phyloP scores from a whole-genome alignment of 2,797 vertebrate genomes.

The Gymnodraco acuticeps region DNA sequence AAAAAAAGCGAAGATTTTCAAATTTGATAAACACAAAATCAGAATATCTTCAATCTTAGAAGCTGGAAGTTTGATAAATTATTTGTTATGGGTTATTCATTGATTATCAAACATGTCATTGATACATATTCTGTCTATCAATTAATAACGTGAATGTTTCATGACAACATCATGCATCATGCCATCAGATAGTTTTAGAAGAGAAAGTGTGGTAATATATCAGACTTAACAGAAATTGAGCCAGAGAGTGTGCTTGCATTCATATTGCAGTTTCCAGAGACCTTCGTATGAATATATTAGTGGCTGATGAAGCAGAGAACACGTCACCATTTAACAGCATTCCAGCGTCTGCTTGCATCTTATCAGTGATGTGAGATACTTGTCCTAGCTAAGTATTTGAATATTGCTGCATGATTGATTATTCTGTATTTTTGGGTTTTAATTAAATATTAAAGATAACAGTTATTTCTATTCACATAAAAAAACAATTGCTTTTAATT shows the following conservation, averaged over 20 bases:
- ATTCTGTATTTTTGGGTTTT: conserved; percentile 6
- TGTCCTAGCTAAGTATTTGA: not conserved
- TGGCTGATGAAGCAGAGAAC: not conserved
- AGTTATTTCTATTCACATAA: conserved; percentile 11
- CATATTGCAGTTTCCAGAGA: not conserved
- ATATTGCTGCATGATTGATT: not conserved
- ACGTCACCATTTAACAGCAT: conserved; percentile 1
- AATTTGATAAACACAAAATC: not conserved
- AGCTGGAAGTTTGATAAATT: not conserved
- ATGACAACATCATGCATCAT: not conserved
- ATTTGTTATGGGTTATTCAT: not conserved
- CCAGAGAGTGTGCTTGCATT: not conserved
- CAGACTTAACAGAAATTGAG: not conserved
- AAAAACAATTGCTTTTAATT: conserved; percentile 18
- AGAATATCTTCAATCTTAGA: not conserved
- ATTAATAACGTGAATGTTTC: not conserved
- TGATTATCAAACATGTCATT: not conserved
- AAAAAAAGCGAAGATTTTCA: not conserved
- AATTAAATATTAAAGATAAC: conserved; percentile 16
- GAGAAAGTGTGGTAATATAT: not conserved
- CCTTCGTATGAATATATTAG: not conserved
- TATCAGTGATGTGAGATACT: conserved; percentile 13
- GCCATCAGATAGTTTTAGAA: not conserved
- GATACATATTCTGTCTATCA: not conserved
- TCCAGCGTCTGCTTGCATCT: conserved; percentile 3